These are phyloP conservation scores for Leptopilina clavipes DNA, from an alignment of 1,140 invertebrate species.

Conservation along the genomic window DNA sequence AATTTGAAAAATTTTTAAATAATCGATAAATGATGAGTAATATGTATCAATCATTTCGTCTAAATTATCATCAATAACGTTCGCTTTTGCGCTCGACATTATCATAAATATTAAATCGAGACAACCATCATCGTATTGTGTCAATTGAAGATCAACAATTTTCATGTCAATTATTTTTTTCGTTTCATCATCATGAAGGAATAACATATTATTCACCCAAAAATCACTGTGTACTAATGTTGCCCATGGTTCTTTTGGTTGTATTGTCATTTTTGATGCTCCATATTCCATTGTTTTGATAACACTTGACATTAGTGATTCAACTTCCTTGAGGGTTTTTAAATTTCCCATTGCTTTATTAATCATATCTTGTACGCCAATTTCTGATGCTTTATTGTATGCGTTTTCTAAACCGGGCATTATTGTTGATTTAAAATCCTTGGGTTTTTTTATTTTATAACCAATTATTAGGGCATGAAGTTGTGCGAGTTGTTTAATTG, in stretches of 20 bases:
- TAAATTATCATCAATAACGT: slow-evolving; percentile 74
- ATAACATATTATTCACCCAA: slow-evolving; percentile 81
- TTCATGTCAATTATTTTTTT: slow-evolving; percentile 74
- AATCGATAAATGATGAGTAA: slow-evolving; percentile 74
- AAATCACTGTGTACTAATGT: slow-evolving; percentile 78
- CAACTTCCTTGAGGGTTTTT: slow-evolving; percentile 56
- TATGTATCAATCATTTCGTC: slow-evolving; percentile 75
- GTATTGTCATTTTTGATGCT: slow-evolving; percentile 33
- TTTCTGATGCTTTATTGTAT: slow-evolving; percentile 52
- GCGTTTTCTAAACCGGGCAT: slow-evolving; percentile 48
- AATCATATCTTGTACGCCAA: slow-evolving; percentile 65
- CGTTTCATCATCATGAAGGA: slow-evolving; percentile 67
- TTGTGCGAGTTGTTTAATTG: slow-evolving; percentile 74
- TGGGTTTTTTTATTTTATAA: slow-evolving; percentile 73
- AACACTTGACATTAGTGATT: slow-evolving; percentile 55
- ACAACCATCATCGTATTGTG: slow-evolving; percentile 74
- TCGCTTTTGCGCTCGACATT: slow-evolving; percentile 76
- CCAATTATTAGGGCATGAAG: slow-evolving; percentile 77
- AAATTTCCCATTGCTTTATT: slow-evolving; percentile 59
- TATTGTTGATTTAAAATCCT: slow-evolving; percentile 70
- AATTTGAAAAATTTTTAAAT: slow-evolving; percentile 59
- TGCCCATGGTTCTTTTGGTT: slow-evolving; percentile 68
- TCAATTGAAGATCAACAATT: slow-evolving; percentile 80
- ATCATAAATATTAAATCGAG: slow-evolving; percentile 80
- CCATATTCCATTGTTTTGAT: slow-evolving; percentile 58